phyloP scores from a whole-genome alignment of 2,797 vertebrate genomes.

The Eleutherodactylus coqui region DNA sequence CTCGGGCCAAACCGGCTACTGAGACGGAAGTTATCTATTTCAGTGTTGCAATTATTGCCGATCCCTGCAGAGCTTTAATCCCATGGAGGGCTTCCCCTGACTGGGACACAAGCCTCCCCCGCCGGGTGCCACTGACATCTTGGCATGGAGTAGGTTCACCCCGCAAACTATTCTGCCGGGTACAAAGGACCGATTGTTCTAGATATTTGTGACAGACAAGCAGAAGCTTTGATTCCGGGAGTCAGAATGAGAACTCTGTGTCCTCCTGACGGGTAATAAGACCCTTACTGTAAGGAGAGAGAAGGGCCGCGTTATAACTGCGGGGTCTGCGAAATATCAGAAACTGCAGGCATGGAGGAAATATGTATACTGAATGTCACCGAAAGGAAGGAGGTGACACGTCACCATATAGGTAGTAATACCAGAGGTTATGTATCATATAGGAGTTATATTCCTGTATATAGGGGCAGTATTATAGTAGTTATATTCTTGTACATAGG shows the following conservation, averaged over 20 bases:
- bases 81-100: neutral
- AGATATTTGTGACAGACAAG: slow-evolving; percentile 31
- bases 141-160: slow-evolving; percentile 51
- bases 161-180: slow-evolving; percentile 46
- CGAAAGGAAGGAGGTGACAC: neutral
- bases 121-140: neutral
- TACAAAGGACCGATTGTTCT: slow-evolving; percentile 65
- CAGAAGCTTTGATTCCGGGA: slow-evolving; percentile 56
- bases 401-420: neutral
- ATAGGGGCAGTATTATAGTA: too few relatives aligned
- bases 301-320: neutral
- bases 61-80: neutral
- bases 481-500: too few relatives aligned
- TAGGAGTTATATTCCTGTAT: too few relatives aligned
- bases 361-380: slow-evolving; percentile 16
- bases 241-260: slow-evolving; percentile 67
- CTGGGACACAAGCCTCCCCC: neutral
- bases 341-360: neutral
- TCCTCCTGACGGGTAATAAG: slow-evolving; percentile 25
- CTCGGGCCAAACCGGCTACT: neutral
- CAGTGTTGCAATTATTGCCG: slow-evolving; percentile 21
- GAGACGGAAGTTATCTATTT: slow-evolving; percentile 31
- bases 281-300: slow-evolving; percentile 33
- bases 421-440: too few relatives aligned
- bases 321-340: slow-evolving; percentile 40